These are phyloP conservation scores for Zeugodacus cucurbitae DNA, from an alignment of 1,140 invertebrate genomes.

Conservation along the genomic window DNA sequence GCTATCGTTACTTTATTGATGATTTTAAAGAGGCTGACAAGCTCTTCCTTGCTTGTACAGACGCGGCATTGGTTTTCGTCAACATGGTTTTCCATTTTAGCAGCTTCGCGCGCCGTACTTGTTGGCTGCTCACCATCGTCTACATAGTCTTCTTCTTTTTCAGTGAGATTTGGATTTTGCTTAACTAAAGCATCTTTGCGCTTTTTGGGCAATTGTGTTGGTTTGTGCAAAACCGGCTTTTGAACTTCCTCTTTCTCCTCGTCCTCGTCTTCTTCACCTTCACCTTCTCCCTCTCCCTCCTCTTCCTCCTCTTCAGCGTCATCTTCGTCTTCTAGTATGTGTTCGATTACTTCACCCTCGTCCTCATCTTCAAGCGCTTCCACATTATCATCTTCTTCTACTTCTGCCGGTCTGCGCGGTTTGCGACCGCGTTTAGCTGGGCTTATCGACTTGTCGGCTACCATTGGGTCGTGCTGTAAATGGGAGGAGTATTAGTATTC, in stretches of 20 bases:
- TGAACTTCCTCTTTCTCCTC: constrained; percentile 11
- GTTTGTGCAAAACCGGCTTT: constrained; percentile 6
- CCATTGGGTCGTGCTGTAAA: constrained; percentile 24
- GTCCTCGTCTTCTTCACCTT: background rate
- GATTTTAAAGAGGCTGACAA: constrained; percentile 59
- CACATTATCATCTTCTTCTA: background rate
- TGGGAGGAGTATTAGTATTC: background rate
- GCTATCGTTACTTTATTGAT: constrained; percentile 52
- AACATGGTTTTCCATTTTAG: constrained; percentile 52
- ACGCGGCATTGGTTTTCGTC: constrained; percentile 63
- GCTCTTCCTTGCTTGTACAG: constrained; percentile 54
- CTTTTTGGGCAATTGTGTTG: constrained; percentile 27
- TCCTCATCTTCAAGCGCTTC: constrained; percentile 19
- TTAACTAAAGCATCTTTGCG: background rate
- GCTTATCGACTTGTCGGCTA: background rate
- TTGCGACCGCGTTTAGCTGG: background rate
- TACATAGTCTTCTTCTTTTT: background rate
- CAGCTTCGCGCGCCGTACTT: constrained; percentile 42
- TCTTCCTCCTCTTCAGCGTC: background rate
- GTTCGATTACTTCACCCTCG: background rate
- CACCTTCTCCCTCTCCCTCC: constrained; percentile 35
- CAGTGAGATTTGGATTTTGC: background rate
- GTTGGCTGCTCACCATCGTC: constrained; percentile 39
- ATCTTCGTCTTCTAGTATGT: background rate
- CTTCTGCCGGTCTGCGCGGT: background rate